Evolutionary conservation across 2,113 vertebrate genomes (phyloP).

Genomic region (Chionis minor): DNA sequence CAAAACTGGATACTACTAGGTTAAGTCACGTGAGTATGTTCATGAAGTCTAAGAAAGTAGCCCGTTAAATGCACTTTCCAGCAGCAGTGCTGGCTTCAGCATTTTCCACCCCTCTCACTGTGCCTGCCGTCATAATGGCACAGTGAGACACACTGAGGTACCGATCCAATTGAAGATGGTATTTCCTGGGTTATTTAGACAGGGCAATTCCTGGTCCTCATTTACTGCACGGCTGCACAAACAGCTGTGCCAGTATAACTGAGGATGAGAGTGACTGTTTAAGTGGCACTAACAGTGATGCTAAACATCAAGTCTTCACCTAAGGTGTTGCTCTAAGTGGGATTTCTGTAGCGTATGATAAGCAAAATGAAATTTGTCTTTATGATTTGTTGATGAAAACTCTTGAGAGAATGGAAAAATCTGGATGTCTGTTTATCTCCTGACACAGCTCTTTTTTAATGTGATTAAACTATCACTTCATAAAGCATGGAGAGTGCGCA

Average conservation of each 20-base stretch:
- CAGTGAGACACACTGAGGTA: background rate
- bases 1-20: background rate
- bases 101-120: background rate
- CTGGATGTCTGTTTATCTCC: background rate
- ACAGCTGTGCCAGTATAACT: background rate
- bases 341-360: background rate
- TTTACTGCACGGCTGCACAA: background rate
- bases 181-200: background rate
- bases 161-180: fast-evolving
- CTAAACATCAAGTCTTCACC: background rate
- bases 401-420: background rate
- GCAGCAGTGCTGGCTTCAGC: background rate
- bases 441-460: background rate
- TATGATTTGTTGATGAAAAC: background rate
- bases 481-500: background rate
- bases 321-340: background rate
- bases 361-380: background rate
- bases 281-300: background rate
- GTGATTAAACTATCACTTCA: background rate
- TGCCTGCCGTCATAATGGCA: background rate
- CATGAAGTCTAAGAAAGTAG: background rate
- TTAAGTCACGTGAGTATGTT: background rate
- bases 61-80: background rate
- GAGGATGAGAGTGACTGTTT: background rate
- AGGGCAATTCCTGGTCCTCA: background rate